Conservation (phyloP, 2,797 vertebrate species). For the Epinephelus awoara region DNA sequence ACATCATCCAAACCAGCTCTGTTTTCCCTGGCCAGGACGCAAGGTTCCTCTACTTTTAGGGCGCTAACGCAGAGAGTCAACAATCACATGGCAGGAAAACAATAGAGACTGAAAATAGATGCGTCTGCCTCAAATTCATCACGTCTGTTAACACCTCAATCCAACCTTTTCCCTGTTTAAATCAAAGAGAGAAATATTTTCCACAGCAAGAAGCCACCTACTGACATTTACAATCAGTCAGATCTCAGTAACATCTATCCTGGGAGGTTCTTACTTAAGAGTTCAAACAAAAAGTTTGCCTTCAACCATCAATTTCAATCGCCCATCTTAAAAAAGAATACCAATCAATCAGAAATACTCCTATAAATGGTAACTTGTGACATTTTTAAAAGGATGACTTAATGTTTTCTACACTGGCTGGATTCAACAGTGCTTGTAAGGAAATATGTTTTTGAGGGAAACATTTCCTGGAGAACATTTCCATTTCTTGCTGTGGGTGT, state of each 20-base stretch:
- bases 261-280: neutral
- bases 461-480: conserved; percentile 20
- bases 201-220: neutral
- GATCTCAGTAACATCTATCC: neutral
- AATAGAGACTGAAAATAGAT: conserved; percentile 25
- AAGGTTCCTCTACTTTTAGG: conserved; percentile 48
- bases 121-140: conserved; percentile 19
- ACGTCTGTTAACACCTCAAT: conserved; percentile 15
- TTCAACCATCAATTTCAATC: neutral
- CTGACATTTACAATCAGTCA: conserved; percentile 5
- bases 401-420: conserved; percentile 1
- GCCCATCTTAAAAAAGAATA: neutral
- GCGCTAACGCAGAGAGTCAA: conserved; percentile 11
- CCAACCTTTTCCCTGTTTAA: neutral
- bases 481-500: conserved; percentile 34
- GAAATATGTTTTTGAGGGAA: conserved; percentile 9
- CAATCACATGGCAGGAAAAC: conserved; percentile 23
- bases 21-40: conserved; percentile 45
- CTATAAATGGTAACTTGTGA: conserved; percentile 5
- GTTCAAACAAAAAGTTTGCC: neutral
- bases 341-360: neutral
- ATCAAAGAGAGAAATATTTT: conserved; percentile 14
- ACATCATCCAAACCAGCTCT: conserved; percentile 31
- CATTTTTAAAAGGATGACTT: neutral
- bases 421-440: conserved; percentile 1